These are phyloP conservation scores for Drymonia ruficornis DNA, from an alignment of 2,888 invertebrate genomes.

Conservation along the genomic window DNA sequence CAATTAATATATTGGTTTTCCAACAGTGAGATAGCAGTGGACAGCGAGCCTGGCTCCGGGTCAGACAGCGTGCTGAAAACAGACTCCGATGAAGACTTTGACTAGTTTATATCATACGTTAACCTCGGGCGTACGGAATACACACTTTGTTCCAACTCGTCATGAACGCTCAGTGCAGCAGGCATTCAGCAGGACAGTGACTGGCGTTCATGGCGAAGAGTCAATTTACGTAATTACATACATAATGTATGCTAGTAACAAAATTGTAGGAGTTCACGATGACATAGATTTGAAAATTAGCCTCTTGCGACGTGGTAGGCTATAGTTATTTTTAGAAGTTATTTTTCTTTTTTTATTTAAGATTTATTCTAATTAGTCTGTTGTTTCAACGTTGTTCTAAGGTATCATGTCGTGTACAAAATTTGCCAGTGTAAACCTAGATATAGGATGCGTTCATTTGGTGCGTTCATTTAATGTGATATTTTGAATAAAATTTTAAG, in stretches of 20 bases:
- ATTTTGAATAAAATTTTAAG: slow-evolving; percentile 63
- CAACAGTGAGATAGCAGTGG: slow-evolving; percentile 68
- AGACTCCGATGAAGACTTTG: slow-evolving; percentile 81
- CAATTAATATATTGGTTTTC: slow-evolving; percentile 14
- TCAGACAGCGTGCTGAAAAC: slow-evolving; percentile 79
- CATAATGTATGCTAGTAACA: slow-evolving; percentile 22
- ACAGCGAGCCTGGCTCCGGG: slow-evolving; percentile 78
- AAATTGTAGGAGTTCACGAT: slow-evolving; percentile 31
- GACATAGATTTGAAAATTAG: slow-evolving; percentile 9
- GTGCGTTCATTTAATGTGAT: slow-evolving; percentile 46
- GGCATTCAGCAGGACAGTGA: not conserved
- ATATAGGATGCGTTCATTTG: slow-evolving; percentile 45
- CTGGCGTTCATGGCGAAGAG: slow-evolving; percentile 12
- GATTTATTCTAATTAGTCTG: slow-evolving; percentile 16
- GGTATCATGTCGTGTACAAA: slow-evolving; percentile 33
- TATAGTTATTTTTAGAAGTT: slow-evolving; percentile 16
- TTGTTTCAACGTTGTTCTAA: slow-evolving; percentile 15
- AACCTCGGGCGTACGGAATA: slow-evolving; percentile 41
- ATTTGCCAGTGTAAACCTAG: slow-evolving; percentile 33
- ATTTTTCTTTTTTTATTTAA: slow-evolving; percentile 7
- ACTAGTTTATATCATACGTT: slow-evolving; percentile 49
- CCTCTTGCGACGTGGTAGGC: slow-evolving; percentile 1
- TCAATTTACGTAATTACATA: slow-evolving; percentile 25
- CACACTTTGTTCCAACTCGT: slow-evolving; percentile 14
- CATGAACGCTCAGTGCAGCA: not conserved